Conservation (phyloP, 2,797 vertebrate genomes). For the Lindbergichthys nudifrons region DNA sequence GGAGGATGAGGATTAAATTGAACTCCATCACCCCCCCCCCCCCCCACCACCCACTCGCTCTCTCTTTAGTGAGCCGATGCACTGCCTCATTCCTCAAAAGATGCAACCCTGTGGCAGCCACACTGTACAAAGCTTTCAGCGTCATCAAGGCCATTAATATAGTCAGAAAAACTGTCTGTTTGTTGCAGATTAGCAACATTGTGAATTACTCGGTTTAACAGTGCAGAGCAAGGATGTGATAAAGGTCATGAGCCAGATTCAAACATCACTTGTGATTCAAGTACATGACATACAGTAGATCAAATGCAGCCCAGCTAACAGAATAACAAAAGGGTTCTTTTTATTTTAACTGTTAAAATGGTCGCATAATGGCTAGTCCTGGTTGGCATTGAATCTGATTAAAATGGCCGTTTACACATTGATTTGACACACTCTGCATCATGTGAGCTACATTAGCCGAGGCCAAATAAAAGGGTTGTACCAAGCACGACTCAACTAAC, state of each 20-base stretch:
- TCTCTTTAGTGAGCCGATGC: constrained; percentile 27
- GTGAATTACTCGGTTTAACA: constrained; percentile 1
- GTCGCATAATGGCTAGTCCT: constrained; percentile 1
- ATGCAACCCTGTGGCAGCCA: constrained; percentile 19
- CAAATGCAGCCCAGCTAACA: background rate
- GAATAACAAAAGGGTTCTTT: background rate
- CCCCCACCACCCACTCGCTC: constrained; percentile 32
- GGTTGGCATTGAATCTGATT: background rate
- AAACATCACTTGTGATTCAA: too few relatives aligned
- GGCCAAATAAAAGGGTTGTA: too few relatives aligned
- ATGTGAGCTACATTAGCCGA: background rate
- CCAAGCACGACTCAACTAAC: too few relatives aligned
- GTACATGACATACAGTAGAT: too few relatives aligned
- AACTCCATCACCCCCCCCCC: constrained; percentile 32
- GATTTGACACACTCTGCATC: background rate
- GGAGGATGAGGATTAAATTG: constrained; percentile 51
- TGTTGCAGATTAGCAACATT: background rate
- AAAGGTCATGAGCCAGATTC: background rate
- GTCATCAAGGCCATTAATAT: constrained; percentile 7
- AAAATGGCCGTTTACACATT: background rate
- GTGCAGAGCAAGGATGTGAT: constrained; percentile 3
- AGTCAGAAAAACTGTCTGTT: background rate
- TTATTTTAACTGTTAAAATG: background rate
- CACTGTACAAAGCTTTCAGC: constrained; percentile 9
- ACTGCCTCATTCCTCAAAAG: constrained; percentile 11